Conservation (phyloP, 2,888 invertebrate genomes). For the Thumatha senex region DNA sequence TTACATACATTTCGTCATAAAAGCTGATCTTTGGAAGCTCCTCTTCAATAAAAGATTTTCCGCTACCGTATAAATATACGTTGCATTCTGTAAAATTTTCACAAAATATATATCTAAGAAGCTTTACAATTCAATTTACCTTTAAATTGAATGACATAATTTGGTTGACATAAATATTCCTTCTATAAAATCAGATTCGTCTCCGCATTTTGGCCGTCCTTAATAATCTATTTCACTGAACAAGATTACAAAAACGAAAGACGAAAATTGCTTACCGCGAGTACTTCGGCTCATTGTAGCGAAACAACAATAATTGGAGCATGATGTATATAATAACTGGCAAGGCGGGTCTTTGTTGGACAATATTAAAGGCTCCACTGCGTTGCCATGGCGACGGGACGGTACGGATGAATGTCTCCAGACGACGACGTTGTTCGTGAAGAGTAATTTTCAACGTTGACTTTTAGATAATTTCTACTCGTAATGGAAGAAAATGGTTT, state of each 20-base stretch:
- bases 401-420: conserved; percentile 19
- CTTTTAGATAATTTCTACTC: not conserved
- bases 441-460: not conserved
- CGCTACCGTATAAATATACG: too few relatives aligned
- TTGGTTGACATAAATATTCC: too few relatives aligned
- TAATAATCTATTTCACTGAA: conserved; percentile 11
- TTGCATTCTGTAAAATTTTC: too few relatives aligned
- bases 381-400: conserved; percentile 46
- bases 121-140: too few relatives aligned
- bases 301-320: conserved; percentile 59
- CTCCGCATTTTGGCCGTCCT: not conserved
- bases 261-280: not conserved
- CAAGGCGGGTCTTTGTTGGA: conserved; percentile 51
- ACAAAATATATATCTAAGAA: too few relatives aligned
- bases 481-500: not conserved
- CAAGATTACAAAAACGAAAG: not conserved
- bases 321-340: conserved; percentile 60
- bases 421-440: not conserved
- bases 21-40: too few relatives aligned
- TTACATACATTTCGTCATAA: too few relatives aligned
- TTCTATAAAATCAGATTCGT: too few relatives aligned
- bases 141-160: too few relatives aligned
- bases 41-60: too few relatives aligned
- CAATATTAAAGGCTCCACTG: conserved; percentile 57
- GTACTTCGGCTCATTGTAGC: conserved; percentile 35